phyloP scores from a whole-genome alignment of 2,797 vertebrate genomes.

The Intellagama lesueurii region DNA sequence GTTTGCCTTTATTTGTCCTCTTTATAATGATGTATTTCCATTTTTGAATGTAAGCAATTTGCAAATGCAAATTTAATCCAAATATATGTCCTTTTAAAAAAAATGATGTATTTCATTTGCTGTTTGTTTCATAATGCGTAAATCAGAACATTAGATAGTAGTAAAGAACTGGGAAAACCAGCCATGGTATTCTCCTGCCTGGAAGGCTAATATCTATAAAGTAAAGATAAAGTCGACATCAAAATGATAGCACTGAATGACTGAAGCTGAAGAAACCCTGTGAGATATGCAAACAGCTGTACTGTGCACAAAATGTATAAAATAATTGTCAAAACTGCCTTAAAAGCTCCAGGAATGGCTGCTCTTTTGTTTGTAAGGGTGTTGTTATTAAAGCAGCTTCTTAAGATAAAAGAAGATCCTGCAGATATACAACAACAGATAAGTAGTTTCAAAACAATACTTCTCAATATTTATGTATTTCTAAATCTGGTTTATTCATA shows the following conservation, averaged over 20 bases:
- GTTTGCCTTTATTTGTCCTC: too few species aligned
- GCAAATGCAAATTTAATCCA: too few species aligned
- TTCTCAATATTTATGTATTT: not conserved
- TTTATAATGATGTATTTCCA: too few species aligned
- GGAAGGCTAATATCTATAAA: not conserved
- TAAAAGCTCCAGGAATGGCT: not conserved
- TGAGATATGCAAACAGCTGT: not conserved
- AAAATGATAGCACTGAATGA: not conserved
- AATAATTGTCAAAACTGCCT: accelerated
- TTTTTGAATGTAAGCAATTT: too few species aligned
- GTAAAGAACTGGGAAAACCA: not conserved
- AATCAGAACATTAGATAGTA: not conserved
- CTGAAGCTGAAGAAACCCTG: not conserved
- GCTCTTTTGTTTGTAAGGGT: not conserved
- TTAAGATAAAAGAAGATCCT: not conserved
- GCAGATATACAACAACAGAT: not conserved
- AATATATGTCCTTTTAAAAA: too few species aligned
- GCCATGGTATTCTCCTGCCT: not conserved
- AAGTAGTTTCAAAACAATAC: not conserved
- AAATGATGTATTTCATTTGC: too few species aligned
- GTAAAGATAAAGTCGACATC: not conserved
- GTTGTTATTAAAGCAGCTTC: not conserved
- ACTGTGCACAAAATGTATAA: not conserved
- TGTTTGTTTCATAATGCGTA: not conserved
- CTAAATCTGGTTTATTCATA: not conserved